These are phyloP conservation scores for Crypturellus tataupa DNA, from an alignment of 2,797 vertebrate species.

Conservation along the genomic window DNA sequence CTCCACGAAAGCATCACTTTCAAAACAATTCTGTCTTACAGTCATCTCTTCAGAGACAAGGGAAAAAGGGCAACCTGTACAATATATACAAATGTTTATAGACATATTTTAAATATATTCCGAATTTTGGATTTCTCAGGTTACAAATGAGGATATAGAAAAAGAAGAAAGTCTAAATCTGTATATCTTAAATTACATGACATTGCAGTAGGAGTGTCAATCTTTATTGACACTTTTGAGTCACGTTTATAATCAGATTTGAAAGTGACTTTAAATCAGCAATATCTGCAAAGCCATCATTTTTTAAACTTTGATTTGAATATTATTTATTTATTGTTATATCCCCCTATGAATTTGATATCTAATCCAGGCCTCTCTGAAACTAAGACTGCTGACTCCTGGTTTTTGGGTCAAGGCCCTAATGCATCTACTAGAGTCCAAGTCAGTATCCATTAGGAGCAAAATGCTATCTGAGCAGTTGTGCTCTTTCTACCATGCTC, in stretches of 20 bases:
- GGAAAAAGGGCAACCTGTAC: background rate
- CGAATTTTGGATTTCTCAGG: background rate
- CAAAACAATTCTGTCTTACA: background rate
- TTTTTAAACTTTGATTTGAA: background rate
- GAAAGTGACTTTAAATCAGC: background rate
- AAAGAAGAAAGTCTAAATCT: background rate
- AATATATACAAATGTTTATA: background rate
- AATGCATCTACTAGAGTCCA: background rate
- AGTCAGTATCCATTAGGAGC: background rate
- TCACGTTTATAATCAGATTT: background rate
- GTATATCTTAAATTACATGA: background rate
- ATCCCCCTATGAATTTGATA: background rate
- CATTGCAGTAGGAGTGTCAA: background rate
- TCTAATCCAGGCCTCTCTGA: background rate
- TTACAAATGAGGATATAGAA: background rate
- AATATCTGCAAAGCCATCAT: background rate
- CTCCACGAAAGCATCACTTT: background rate
- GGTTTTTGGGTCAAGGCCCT: background rate
- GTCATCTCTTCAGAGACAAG: background rate
- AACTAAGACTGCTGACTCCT: background rate
- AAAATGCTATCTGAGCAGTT: background rate
- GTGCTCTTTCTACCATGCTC: background rate
- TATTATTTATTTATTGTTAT: background rate
- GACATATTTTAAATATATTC: background rate
- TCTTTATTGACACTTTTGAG: no score